A percentile compares a stretch with the other conserved stretches of the same genome.
Conservation (phyloP, 2,888 invertebrate species). For the Tricholauxania praeusta region DNA sequence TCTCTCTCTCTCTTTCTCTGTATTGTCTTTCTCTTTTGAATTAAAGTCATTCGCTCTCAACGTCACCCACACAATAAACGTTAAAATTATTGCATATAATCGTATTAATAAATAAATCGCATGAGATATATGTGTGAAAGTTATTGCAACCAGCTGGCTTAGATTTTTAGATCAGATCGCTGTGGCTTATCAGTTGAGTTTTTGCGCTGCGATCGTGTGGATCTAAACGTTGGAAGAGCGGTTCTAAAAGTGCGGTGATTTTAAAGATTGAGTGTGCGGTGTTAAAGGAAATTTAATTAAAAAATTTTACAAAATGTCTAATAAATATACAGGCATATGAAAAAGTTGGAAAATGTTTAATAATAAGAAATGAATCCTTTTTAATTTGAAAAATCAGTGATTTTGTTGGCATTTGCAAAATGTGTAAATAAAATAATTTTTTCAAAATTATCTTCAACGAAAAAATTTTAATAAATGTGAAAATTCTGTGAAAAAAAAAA, state of each 20-base stretch:
- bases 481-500: no score
- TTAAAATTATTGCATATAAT: background rate
- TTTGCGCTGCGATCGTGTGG: slow-evolving; percentile 48
- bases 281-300: slow-evolving; percentile 12
- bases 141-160: slow-evolving; percentile 21
- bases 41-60: no score
- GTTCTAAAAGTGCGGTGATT: background rate
- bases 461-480: no score
- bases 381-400: no score
- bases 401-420: no score
- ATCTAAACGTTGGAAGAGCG: slow-evolving; percentile 10
- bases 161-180: slow-evolving; percentile 33
- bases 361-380: no score
- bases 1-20: slow-evolving; percentile 8
- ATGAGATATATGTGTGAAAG: slow-evolving; percentile 41
- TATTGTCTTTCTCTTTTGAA: background rate
- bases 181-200: slow-evolving; percentile 49
- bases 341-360: no score
- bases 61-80: no score
- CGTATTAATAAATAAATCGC: slow-evolving; percentile 36
- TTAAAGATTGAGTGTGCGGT: background rate
- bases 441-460: no score
- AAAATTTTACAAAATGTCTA: no score
- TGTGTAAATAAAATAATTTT: no score
- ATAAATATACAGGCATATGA: background rate